A percentile compares a stretch with the other conserved stretches of the same genome.
These are phyloP conservation scores for Lepidocyrtoides sp. DNA, from an alignment of 2,888 invertebrate genomes.

Conservation along the genomic window DNA sequence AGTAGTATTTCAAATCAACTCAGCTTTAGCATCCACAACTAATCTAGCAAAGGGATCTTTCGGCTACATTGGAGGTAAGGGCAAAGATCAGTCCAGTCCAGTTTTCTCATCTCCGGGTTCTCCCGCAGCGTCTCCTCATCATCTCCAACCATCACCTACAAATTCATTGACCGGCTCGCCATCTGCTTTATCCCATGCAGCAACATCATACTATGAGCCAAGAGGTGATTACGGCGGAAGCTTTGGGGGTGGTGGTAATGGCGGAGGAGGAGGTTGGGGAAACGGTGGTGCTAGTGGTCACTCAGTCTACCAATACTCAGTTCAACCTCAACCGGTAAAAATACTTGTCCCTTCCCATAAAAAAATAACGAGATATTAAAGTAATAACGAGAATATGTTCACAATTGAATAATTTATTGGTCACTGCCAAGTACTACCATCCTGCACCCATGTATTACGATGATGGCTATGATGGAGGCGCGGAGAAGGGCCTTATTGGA, in stretches of 20 bases:
- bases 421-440: constrained; percentile 54
- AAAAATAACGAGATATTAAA: no score
- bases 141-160: not conserved
- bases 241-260: constrained; percentile 54
- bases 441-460: constrained; percentile 72
- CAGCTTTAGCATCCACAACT: not conserved
- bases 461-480: constrained; percentile 68
- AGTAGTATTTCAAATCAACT: not conserved
- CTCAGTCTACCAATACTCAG: constrained; percentile 42
- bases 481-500: constrained; percentile 78
- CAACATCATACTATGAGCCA: constrained; percentile 72
- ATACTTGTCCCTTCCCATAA: no score
- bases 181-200: constrained; percentile 51
- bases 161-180: not conserved
- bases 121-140: not conserved
- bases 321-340: constrained; percentile 51
- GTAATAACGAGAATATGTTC: not conserved
- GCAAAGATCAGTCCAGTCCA: constrained; percentile 48
- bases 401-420: not conserved
- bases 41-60: constrained; percentile 32
- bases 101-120: constrained; percentile 31
- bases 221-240: constrained; percentile 74
- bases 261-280: constrained; percentile 24
- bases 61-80: constrained; percentile 61
- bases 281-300: constrained; percentile 53